Evolutionary conservation across 1,140 invertebrate genomes (phyloP), one percentile per base, ranked within the genome.

Genomic region (Leptopilina boulardi): DNA sequence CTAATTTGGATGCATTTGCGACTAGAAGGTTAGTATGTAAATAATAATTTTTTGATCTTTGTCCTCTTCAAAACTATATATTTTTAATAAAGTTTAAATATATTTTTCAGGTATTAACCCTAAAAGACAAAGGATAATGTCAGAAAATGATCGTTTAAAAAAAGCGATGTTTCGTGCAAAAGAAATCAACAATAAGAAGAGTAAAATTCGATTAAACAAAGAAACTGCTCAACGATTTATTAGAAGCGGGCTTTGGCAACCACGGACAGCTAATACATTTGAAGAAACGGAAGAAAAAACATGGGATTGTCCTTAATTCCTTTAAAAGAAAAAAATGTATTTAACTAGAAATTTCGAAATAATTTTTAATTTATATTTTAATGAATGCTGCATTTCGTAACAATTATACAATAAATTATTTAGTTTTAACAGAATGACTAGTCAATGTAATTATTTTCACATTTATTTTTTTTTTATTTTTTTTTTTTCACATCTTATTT

Each of bases 1-100:
- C 83, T 92, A 18, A 92, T 91, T 82, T 92, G 91, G 91, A 90
- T 92, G 90, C 91, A 92, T 75, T 73, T 91, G 21, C 85, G 89
- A 70, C 81, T 87, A 41, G 85, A 91, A 86, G 91, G 91, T 87
- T 80, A 80, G 71, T 80, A 3, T 47, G 13, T n/a, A 47, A 34
- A 3, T 6, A 3, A 6, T 54, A 87, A 78, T 34, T 26, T 30
- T n/a, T 73, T 70, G 41, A 44, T 30, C 74, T 73, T 77, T 73
- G 38, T 71, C 51, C 70, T n/a, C 26, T 21, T 2, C 66, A 41
- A 71, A n/a, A n/a, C n/a, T n/a, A 41, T 71, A 2, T 18, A 56
- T 66, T 18, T 66, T 44, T n/a, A n/a, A 44, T 13, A n/a, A 44
- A 44, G 1, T 13, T 42, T 10, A 42, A 42, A 34, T 38, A 72